A percentile compares a stretch with the other conserved stretches of the same genome.
phyloP scores from a whole-genome alignment of 2,797 vertebrate genomes.

The Remorina albescens region DNA sequence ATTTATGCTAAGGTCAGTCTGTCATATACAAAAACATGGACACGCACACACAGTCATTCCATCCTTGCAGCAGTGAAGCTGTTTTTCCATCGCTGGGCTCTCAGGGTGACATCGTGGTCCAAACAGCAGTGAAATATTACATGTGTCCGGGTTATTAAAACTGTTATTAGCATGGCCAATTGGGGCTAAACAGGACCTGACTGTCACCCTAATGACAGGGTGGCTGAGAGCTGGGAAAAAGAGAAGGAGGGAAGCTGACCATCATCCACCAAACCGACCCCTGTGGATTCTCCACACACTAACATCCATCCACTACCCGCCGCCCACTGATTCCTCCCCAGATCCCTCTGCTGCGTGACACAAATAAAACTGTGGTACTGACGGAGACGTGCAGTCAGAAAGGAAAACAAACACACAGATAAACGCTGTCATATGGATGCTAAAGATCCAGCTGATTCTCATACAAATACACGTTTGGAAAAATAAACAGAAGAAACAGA shows the following conservation, averaged over 20 bases:
- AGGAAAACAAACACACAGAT: conserved; percentile 38
- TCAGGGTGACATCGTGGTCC: conserved; percentile 72
- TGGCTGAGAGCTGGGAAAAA: conserved; percentile 62
- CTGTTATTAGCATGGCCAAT: conserved; percentile 82
- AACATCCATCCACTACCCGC: conserved; percentile 58
- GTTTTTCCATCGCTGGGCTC: conserved; percentile 79
- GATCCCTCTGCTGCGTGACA: conserved; percentile 44
- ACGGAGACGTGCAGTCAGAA: conserved; percentile 42
- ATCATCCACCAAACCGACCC: conserved; percentile 66
- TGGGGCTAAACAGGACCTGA: conserved; percentile 83
- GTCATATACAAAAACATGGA: conserved; percentile 55
- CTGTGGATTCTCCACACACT: conserved; percentile 53
- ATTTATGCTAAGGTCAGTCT: conserved; percentile 49
- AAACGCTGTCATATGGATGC: conserved; percentile 29
- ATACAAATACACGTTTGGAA: conserved; percentile 27
- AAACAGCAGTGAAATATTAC: conserved; percentile 84
- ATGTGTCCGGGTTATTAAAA: conserved; percentile 82
- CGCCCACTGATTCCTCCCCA: conserved; percentile 38
- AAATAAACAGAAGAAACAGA: conserved; percentile 28
- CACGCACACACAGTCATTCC: conserved; percentile 54
- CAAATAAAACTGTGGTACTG: conserved; percentile 57
- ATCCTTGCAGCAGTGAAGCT: conserved; percentile 69
- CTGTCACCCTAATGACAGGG: conserved; percentile 86
- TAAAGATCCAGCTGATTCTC: not conserved
- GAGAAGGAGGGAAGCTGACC: conserved; percentile 55